Percentiles rank a stretch among this genome's conserved stretches.
Evolutionary conservation across 2,113 vertebrate genomes (phyloP).

Genomic region (Tachycineta bicolor): DNA sequence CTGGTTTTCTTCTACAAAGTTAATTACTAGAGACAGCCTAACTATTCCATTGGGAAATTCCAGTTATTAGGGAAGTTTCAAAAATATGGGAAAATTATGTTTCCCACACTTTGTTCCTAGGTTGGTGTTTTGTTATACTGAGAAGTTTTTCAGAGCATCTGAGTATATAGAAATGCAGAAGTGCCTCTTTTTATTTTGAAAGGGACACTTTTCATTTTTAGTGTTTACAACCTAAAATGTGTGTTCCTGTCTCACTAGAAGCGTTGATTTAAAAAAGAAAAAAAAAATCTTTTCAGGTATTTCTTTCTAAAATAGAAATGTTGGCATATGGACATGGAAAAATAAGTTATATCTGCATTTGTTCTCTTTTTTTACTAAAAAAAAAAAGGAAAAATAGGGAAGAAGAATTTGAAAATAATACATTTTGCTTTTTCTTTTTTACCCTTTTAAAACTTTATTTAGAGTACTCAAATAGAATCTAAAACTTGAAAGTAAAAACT

Average conservation of each 20-base stretch:
- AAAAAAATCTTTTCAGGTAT: neutral
- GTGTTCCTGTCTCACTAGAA: neutral
- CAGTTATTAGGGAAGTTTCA: neutral
- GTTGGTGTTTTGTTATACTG: neutral
- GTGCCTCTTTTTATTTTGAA: neutral
- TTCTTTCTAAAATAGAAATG: neutral
- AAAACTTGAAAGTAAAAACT: neutral
- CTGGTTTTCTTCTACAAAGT: neutral
- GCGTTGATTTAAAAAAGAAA: neutral
- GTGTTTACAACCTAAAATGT: neutral
- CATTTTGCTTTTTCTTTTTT: neutral
- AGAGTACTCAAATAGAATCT: neutral
- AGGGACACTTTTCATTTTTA: neutral
- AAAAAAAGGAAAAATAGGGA: neutral
- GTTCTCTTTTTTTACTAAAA: neutral
- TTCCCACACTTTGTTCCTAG: constrained; percentile 21
- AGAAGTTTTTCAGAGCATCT: neutral
- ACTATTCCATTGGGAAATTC: constrained; percentile 39
- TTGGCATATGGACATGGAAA: neutral
- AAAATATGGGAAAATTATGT: constrained; percentile 28
- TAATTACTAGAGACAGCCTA: constrained; percentile 37
- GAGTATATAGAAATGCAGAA: neutral
- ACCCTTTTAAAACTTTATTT: neutral
- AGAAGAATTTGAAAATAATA: neutral
- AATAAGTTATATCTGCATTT: neutral